A percentile compares a stretch with the other conserved stretches of the same genome.
These are phyloP conservation scores for Metellina segmentata DNA, from an alignment of 2,888 invertebrate genomes.

Conservation along the genomic window DNA sequence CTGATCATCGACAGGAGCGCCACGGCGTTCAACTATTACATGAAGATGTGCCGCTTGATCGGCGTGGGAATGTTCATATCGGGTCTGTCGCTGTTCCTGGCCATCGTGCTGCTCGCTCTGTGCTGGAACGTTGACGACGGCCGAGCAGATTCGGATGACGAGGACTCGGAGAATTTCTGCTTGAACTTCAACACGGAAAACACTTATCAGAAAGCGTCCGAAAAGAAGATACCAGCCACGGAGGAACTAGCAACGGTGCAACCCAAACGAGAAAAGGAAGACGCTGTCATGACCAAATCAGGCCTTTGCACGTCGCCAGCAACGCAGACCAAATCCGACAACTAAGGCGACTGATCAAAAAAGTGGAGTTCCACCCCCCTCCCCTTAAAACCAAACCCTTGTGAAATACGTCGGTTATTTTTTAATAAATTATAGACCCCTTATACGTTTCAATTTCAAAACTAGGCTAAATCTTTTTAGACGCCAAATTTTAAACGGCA, in stretches of 20 bases:
- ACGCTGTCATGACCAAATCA: conserved; percentile 68
- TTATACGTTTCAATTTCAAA: not conserved
- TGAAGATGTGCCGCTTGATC: conserved; percentile 82
- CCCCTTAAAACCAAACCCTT: not conserved
- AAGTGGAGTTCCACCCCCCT: not conserved
- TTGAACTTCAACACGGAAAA: conserved; percentile 28
- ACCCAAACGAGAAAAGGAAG: conserved; percentile 79
- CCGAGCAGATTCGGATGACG: conserved; percentile 7
- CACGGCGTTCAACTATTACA: conserved; percentile 81
- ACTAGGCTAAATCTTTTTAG: too few species aligned
- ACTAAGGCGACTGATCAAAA: too few species aligned
- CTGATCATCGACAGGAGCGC: conserved; percentile 81
- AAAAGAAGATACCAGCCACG: conserved; percentile 80
- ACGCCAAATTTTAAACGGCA: too few species aligned
- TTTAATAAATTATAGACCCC: not conserved
- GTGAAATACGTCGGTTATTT: not conserved
- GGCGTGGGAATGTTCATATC: conserved; percentile 82
- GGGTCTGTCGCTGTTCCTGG: conserved; percentile 82
- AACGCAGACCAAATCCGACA: too few species aligned
- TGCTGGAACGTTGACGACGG: conserved; percentile 79
- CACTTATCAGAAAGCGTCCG: conserved; percentile 18
- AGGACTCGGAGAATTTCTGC: conserved; percentile 13
- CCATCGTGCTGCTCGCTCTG: conserved; percentile 82
- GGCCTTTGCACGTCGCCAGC: conserved; percentile 47
- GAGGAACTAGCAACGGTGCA: conserved; percentile 80